Conservation (phyloP, 2,797 vertebrate species). For the Amphiprion clarkii region DNA sequence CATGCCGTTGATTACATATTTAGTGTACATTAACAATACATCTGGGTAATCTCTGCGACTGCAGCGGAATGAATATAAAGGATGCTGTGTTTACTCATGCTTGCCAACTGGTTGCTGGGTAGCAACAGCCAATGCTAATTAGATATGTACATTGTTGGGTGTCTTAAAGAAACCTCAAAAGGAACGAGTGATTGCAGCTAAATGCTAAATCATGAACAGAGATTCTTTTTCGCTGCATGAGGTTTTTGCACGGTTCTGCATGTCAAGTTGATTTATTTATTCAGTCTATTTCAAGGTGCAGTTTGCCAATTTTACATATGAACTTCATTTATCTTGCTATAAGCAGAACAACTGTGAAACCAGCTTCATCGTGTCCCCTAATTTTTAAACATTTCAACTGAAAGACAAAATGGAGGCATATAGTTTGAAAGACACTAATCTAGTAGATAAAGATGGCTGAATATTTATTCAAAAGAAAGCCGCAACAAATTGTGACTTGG, state of each 20-base stretch:
- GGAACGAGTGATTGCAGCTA: not conserved
- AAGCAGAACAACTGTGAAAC: too few relatives aligned
- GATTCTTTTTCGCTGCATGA: not conserved
- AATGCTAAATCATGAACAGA: slow-evolving; percentile 1
- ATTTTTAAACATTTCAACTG: too few relatives aligned
- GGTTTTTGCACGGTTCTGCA: slow-evolving; percentile 22
- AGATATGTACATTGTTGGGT: not conserved
- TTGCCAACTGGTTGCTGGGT: slow-evolving; percentile 15
- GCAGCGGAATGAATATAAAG: slow-evolving; percentile 19
- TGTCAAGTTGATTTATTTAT: slow-evolving; percentile 14
- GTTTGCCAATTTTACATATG: not conserved
- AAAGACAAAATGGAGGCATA: too few relatives aligned
- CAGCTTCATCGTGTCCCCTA: too few relatives aligned
- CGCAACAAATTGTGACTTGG: too few relatives aligned
- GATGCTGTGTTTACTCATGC: slow-evolving; percentile 39
- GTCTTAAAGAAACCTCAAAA: slow-evolving; percentile 7
- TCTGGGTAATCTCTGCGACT: slow-evolving; percentile 39
- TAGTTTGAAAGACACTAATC: too few relatives aligned
- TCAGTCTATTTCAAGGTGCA: not conserved
- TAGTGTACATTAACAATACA: slow-evolving; percentile 52
- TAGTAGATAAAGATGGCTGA: too few relatives aligned
- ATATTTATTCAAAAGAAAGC: too few relatives aligned
- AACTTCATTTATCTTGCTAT: too few relatives aligned
- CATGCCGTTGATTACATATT: slow-evolving; percentile 49
- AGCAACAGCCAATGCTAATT: slow-evolving; percentile 37